These are phyloP conservation scores for Mesocentrotus franciscanus DNA, from an alignment of 53 echinoderm and acorn worm species.

Conservation along the genomic window DNA sequence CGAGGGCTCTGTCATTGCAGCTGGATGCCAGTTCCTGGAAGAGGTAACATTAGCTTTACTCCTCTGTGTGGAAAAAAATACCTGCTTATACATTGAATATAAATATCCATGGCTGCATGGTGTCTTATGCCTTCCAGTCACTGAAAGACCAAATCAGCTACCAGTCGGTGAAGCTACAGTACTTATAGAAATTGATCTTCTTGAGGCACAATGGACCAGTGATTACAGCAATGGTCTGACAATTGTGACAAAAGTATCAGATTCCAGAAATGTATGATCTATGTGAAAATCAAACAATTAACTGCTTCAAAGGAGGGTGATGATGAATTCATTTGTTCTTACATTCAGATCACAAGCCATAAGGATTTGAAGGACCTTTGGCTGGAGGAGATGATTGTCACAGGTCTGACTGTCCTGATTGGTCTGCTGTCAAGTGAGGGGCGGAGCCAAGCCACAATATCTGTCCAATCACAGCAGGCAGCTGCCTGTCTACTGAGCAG, in stretches of 20 bases:
- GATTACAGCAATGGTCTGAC: background rate
- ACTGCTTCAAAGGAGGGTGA: background rate
- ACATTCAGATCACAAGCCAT: slow-evolving; percentile 70
- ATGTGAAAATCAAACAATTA: background rate
- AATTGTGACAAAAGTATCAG: too few species aligned
- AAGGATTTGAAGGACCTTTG: slow-evolving; percentile 74
- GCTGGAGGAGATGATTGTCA: slow-evolving; percentile 82
- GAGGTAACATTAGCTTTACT: background rate
- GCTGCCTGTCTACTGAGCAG: slow-evolving; percentile 56
- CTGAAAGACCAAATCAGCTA: too few species aligned
- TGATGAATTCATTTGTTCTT: background rate
- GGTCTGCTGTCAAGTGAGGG: slow-evolving; percentile 65
- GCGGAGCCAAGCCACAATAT: background rate
- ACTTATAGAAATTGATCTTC: background rate
- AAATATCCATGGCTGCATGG: too few species aligned
- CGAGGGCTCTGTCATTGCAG: background rate
- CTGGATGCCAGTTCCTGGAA: slow-evolving; percentile 39
- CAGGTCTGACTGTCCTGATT: slow-evolving; percentile 74
- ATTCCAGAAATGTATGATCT: background rate
- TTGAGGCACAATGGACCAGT: background rate
- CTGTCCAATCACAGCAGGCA: slow-evolving; percentile 54
- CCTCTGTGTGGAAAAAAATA: background rate
- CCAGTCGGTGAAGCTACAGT: background rate
- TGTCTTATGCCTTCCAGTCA: too few species aligned
- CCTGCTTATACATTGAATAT: background rate